Base-by-base conservation (phyloP, 2,888 invertebrate species). In the Chalcosyrphus nemorum region DNA sequence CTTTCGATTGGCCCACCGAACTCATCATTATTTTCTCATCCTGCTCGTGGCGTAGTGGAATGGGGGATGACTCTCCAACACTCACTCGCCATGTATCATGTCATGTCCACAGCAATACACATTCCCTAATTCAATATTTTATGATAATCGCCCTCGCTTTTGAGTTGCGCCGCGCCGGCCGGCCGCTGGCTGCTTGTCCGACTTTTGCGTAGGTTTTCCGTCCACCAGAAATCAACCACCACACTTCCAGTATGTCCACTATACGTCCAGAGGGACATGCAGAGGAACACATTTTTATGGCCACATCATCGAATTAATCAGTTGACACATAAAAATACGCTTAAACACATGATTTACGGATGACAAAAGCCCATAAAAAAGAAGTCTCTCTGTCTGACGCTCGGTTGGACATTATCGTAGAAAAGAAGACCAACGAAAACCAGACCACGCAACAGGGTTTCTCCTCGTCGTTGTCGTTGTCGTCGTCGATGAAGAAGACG, bases 241-340 rank as follows among this genome's bases (percentile, higher is more conserved):
- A 66, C 61, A 35, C 35, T 2, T 24, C 24, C 24, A n/a, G n/a
- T n/a, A 24, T 24, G 66, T 66, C 35, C 21, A 27, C 35, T 41
- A 15, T 27, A n/a, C 41, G 38, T 43, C 32, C 24, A 35, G 17
- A 59, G 38, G 47, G 17, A 47, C 21, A 15, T 38, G 38, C 32
- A 19, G 17, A 19, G 17, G 24, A 56, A 41, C 50, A 41, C 50
- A 17, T 65, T 81, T 82, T 84, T 84, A 84, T 75, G 65, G 74
- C 50, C 80, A 84, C 78, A 84, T 84, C 84, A 84, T 84, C 84
- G 84, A 84, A 84, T 84, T 84, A 84, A 84, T 84, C 84, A 84
- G 84, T 84, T 84, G 84, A 84, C 84, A 84, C 84, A 84, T 84
- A 84, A 84, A 84, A 84, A 84, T 74, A 84, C 84, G 84, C 84